Conservation (phyloP, 2,888 invertebrate species). For the Sphaerophoria taeniata region DNA sequence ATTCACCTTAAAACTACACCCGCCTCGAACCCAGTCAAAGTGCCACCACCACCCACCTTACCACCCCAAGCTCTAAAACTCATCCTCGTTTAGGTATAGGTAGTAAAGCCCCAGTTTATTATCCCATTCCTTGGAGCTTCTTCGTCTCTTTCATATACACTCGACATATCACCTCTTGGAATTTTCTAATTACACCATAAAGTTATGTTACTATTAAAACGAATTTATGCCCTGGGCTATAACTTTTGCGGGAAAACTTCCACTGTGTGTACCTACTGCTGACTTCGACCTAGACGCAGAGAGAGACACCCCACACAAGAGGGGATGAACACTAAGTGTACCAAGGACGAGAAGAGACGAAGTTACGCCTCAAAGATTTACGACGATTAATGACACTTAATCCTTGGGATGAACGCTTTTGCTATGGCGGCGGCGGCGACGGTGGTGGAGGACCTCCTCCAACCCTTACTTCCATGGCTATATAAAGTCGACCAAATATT, state of each 20-base stretch:
- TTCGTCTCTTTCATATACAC: slow-evolving; percentile 11
- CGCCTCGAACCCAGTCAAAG: slow-evolving; percentile 21
- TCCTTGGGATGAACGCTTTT: slow-evolving; percentile 68
- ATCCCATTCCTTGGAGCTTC: slow-evolving; percentile 49
- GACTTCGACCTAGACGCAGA: slow-evolving; percentile 16
- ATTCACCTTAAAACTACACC: slow-evolving; percentile 50
- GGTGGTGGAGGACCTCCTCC: not conserved
- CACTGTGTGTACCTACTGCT: slow-evolving; percentile 21
- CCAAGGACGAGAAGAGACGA: slow-evolving; percentile 22
- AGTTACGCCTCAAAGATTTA: slow-evolving; percentile 67
- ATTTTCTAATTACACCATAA: slow-evolving; percentile 75
- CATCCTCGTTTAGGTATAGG: slow-evolving; percentile 2
- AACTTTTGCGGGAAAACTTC: slow-evolving; percentile 75
- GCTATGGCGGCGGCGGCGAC: slow-evolving; percentile 18
- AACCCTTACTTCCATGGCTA: slow-evolving; percentile 15
- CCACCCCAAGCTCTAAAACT: not conserved
- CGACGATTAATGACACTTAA: slow-evolving; percentile 75
- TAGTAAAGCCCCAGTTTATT: slow-evolving; percentile 65
- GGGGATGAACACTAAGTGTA: not conserved
- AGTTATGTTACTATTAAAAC: slow-evolving; percentile 75
- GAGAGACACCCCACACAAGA: slow-evolving; percentile 6
- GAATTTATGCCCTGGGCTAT: slow-evolving; percentile 74
- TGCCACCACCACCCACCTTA: not conserved
- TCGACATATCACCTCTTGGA: slow-evolving; percentile 71
- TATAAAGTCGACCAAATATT: slow-evolving; percentile 33